phyloP scores from a whole-genome alignment of 2,797 vertebrate species.

The Gambelia wislizenii region DNA sequence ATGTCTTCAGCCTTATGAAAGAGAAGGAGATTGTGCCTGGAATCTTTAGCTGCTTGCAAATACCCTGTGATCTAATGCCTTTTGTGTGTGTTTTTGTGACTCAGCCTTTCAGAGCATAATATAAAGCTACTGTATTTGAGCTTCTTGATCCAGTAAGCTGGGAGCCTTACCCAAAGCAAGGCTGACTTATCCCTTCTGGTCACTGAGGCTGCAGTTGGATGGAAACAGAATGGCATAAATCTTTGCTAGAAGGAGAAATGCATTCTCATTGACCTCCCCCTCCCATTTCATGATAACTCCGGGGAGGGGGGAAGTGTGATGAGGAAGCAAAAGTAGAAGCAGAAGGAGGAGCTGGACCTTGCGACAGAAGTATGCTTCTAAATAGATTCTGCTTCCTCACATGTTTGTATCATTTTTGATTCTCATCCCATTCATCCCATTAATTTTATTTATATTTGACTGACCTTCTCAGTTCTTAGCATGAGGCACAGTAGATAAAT shows the following conservation, averaged over 20 bases:
- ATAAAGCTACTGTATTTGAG: not conserved
- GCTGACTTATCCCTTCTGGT: not conserved
- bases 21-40: not conserved
- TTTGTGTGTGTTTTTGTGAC: not conserved
- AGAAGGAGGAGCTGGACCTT: not conserved
- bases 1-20: not conserved
- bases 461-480: conserved; percentile 27
- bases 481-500: conserved; percentile 12
- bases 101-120: not conserved
- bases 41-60: not conserved
- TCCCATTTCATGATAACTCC: not conserved
- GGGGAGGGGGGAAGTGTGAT: not conserved
- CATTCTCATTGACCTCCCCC: too few species aligned
- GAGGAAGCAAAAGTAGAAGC: too few species aligned
- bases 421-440: not conserved
- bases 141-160: not conserved
- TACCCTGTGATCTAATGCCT: not conserved
- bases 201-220: not conserved
- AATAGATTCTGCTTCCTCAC: not conserved
- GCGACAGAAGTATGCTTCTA: conserved; percentile 1
- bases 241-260: not conserved
- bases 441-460: not conserved
- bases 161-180: not conserved
- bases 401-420: conserved; percentile 23
- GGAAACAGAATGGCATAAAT: not conserved